Conservation (phyloP, 2,797 vertebrate genomes). For the Myotis myotis region DNA sequence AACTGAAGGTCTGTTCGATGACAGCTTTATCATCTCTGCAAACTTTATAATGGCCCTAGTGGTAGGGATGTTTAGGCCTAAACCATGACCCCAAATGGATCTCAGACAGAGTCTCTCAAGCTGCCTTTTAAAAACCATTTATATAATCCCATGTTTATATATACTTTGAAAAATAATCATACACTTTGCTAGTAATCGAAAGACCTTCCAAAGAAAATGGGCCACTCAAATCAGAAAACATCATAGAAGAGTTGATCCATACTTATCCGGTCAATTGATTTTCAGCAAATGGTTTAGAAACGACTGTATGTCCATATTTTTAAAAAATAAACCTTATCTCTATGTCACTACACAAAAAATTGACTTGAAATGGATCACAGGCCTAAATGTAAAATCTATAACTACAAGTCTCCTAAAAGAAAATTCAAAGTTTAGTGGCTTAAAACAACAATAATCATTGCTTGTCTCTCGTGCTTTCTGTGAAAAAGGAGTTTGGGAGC, state of each 20-base stretch:
- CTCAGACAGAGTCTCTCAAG: neutral
- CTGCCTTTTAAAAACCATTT: neutral
- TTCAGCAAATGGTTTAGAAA: constrained; percentile 10
- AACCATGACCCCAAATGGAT: neutral
- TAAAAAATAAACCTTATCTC: neutral
- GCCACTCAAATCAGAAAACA: constrained; percentile 15
- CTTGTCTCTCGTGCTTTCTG: neutral
- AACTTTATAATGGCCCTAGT: neutral
- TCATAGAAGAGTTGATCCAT: neutral
- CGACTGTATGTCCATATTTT: neutral
- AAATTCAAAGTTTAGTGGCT: neutral
- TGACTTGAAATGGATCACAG: neutral
- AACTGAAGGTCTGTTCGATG: neutral
- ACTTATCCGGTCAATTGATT: neutral
- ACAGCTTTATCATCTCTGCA: neutral
- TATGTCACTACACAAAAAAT: neutral
- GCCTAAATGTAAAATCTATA: constrained; percentile 2
- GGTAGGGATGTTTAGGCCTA: neutral
- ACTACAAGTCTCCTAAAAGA: neutral
- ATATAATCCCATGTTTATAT: constrained; percentile 3
- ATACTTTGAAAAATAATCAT: constrained; percentile 22
- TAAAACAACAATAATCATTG: neutral
- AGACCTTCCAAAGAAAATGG: neutral
- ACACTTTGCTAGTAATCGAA: neutral
- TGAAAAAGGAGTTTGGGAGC: neutral